A percentile compares a stretch with the other conserved stretches of the same genome.
Conservation (phyloP, 2,888 invertebrate genomes). For the Thecocarcelia acutangulata region DNA sequence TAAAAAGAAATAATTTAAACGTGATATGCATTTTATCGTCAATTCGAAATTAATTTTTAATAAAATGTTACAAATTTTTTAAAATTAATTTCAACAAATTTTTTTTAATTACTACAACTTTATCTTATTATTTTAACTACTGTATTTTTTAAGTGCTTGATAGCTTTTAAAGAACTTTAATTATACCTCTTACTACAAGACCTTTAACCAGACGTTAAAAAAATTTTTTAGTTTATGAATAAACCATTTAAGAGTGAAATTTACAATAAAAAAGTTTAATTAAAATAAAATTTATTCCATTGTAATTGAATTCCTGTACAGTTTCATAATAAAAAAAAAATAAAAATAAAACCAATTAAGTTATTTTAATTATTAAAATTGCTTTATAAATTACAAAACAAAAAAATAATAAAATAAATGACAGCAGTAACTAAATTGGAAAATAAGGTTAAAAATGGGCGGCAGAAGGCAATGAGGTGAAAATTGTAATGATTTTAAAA, state of each 20-base stretch:
- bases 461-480: conserved; percentile 20
- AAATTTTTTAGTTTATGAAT: background rate
- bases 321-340: background rate
- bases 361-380: conserved; percentile 61
- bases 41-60: too few species aligned
- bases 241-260: too few species aligned
- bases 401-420: conserved; percentile 28
- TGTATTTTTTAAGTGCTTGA: background rate
- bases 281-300: conserved; percentile 32
- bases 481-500: conserved; percentile 17
- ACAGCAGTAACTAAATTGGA: background rate
- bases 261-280: conserved; percentile 3
- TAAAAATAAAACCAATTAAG: conserved; percentile 53
- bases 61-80: too few species aligned
- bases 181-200: background rate
- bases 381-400: conserved; percentile 49
- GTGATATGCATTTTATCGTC: too few species aligned
- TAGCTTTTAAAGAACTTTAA: background rate
- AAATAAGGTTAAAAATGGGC: background rate
- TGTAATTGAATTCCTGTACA: background rate
- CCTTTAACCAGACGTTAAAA: conserved; percentile 10
- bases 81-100: too few species aligned
- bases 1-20: too few species aligned
- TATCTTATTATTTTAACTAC: background rate
- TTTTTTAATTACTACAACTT: background rate